Conservation (phyloP, 1,140 invertebrate genomes). For the Neotoxoptera formosana region DNA sequence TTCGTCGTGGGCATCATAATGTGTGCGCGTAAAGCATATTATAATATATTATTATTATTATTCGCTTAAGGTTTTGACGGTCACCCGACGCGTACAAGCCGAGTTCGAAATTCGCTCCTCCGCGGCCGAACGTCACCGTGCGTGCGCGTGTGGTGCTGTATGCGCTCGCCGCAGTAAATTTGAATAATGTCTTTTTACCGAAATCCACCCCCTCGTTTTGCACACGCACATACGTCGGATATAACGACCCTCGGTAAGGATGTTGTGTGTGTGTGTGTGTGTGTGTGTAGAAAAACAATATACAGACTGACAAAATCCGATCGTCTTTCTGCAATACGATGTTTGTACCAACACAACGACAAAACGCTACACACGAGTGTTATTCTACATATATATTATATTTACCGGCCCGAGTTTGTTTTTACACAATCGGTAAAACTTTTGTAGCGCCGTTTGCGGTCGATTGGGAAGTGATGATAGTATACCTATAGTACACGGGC, state of each 20-base stretch:
- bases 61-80: background rate
- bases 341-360: background rate
- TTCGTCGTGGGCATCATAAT: background rate
- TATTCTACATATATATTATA: background rate
- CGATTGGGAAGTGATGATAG: background rate
- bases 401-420: background rate
- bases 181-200: slow-evolving; percentile 51
- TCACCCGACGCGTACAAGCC: too few relatives aligned
- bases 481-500: background rate
- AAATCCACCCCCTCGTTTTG: slow-evolving; percentile 52
- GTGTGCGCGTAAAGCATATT: background rate
- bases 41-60: too few relatives aligned
- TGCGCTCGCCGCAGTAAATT: background rate
- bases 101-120: slow-evolving; percentile 16
- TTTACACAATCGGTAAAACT: background rate
- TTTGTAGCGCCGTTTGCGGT: background rate
- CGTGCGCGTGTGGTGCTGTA: background rate
- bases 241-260: slow-evolving; percentile 29
- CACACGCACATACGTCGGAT: background rate
- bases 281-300: slow-evolving; percentile 33
- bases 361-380: background rate
- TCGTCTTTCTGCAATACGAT: background rate
- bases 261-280: background rate
- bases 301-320: background rate
- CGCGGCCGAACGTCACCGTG: background rate